Conservation (phyloP, 2,113 vertebrate species). For the Tenebrosternarchus preto region DNA sequence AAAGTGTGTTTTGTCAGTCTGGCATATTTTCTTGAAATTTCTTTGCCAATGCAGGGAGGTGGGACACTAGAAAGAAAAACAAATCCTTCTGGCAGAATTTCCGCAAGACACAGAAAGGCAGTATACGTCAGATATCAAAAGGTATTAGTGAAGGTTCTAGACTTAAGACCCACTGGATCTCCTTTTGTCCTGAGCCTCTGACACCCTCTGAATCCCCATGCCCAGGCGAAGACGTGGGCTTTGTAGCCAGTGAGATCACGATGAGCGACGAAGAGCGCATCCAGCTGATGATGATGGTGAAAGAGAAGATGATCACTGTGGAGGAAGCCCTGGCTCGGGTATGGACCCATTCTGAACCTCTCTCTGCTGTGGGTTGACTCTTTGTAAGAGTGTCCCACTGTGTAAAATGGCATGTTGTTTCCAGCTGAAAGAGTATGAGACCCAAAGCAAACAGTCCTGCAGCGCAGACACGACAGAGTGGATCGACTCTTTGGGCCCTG, state of each 20-base stretch:
- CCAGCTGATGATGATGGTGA: conserved; percentile 99
- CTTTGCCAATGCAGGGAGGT: conserved; percentile 76
- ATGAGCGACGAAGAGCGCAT: conserved; percentile 98
- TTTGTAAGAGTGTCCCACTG: background rate
- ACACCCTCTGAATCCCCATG: conserved; percentile 39
- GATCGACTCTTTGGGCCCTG: conserved; percentile 76
- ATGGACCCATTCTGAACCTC: conserved; percentile 48
- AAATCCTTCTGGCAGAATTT: conserved; percentile 97
- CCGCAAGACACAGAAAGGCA: conserved; percentile 88
- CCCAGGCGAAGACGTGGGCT: conserved; percentile 90
- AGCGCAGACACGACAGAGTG: conserved; percentile 77
- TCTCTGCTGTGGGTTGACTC: background rate
- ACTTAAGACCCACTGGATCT: background rate
- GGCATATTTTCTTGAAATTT: background rate
- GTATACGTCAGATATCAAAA: conserved; percentile 85
- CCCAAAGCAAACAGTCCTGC: conserved; percentile 80
- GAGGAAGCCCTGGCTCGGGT: conserved; percentile 96
- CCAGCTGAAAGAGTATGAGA: conserved; percentile 95
- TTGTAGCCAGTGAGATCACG: conserved; percentile 94
- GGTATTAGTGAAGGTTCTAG: conserved; percentile 67
- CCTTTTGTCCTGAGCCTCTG: background rate
- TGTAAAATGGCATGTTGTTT: background rate
- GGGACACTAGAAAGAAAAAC: conserved; percentile 92
- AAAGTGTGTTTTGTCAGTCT: background rate
- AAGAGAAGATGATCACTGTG: conserved; percentile 98